Evolutionary conservation across 2,797 vertebrate species (phyloP).

Genomic region (Muscicapa striata): DNA sequence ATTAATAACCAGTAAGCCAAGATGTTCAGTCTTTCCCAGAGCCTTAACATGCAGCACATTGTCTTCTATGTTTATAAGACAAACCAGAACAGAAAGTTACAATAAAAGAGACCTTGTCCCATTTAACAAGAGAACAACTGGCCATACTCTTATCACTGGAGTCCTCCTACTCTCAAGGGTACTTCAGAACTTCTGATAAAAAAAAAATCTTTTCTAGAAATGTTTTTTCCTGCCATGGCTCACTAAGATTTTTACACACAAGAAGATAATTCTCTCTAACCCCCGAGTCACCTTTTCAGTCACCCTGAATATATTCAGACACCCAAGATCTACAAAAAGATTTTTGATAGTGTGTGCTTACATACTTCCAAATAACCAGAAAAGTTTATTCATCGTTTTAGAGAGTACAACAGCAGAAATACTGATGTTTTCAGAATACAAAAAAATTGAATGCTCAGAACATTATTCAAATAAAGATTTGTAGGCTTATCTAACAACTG

Average conservation of each 20-base stretch:
- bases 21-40: not conserved
- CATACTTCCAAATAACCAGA: not conserved
- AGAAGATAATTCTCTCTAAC: not conserved
- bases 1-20: not conserved
- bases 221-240: not conserved
- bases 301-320: not conserved
- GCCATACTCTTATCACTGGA: not conserved
- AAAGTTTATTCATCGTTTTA: not conserved
- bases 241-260: not conserved
- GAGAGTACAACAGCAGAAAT: not conserved
- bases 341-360: not conserved
- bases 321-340: not conserved
- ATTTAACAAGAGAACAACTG: not conserved
- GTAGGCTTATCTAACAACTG: not conserved
- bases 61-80: not conserved
- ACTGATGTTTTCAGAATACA: not conserved
- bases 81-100: not conserved
- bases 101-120: not conserved
- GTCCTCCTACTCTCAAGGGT: not conserved
- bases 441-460: not conserved
- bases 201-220: not conserved
- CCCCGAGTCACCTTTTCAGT: not conserved
- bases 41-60: not conserved
- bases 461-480: not conserved
- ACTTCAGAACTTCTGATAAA: not conserved